Conservation (phyloP, 2,113 vertebrate genomes). For the Carassius auratus region DNA sequence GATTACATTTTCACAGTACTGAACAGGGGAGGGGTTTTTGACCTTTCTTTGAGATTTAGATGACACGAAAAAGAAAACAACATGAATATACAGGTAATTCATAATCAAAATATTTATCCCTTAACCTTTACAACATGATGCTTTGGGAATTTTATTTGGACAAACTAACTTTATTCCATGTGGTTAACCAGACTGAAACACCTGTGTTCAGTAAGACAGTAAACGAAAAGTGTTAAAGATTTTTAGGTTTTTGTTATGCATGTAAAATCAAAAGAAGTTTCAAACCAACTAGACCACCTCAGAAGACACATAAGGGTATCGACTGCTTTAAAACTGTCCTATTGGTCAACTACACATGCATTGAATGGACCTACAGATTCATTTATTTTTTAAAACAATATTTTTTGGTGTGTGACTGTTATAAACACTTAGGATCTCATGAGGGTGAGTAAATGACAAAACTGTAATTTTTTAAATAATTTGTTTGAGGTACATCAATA, state of each 20-base stretch:
- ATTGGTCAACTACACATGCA: too few relatives aligned
- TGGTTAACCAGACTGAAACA: not conserved
- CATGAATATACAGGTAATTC: not conserved
- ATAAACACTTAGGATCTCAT: too few relatives aligned
- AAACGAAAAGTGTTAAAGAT: not conserved
- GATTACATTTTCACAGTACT: conserved; percentile 10
- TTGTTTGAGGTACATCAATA: too few relatives aligned
- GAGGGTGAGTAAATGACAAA: too few relatives aligned
- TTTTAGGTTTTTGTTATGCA: not conserved
- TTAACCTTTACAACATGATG: conserved; percentile 2
- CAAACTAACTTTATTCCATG: conserved; percentile 1
- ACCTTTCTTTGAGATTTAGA: conserved; percentile 13
- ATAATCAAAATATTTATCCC: conserved; percentile 16
- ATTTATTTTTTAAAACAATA: too few relatives aligned
- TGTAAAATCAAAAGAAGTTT: too few relatives aligned
- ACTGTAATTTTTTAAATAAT: too few relatives aligned
- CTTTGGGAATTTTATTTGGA: not conserved
- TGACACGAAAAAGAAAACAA: conserved; percentile 31
- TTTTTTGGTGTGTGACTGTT: too few relatives aligned
- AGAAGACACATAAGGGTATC: not conserved
- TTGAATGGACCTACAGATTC: too few relatives aligned
- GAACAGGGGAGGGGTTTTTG: not conserved
- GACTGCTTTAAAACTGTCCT: not conserved
- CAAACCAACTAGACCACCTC: not conserved
- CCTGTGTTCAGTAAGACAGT: not conserved